Evolutionary conservation across 2,113 vertebrate genomes (phyloP).

Genomic region (Sminthopsis crassicaudata): DNA sequence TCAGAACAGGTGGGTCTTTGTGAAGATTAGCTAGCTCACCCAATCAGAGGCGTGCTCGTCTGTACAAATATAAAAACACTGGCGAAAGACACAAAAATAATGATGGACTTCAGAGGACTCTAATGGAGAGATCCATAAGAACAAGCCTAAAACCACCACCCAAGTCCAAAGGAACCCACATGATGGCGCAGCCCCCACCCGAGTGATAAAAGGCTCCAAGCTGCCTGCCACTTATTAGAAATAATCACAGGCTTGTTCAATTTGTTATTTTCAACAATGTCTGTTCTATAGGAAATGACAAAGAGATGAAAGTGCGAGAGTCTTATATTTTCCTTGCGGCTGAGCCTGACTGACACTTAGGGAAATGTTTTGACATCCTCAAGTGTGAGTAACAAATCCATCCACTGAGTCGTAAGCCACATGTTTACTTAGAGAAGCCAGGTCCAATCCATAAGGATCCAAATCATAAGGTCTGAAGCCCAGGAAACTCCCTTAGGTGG

Average conservation of each 20-base stretch:
- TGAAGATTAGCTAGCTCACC: constrained; percentile 52
- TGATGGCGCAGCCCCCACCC: neutral
- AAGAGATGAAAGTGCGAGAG: neutral
- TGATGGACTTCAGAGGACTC: rapidly evolving
- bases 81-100: constrained; percentile 44
- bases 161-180: neutral
- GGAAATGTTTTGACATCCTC: constrained; percentile 61
- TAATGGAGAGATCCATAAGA: neutral
- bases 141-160: neutral
- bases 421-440: constrained; percentile 72
- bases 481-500: constrained; percentile 60
- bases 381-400: constrained; percentile 59
- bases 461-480: constrained; percentile 64
- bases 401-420: constrained; percentile 58
- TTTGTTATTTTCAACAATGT: constrained; percentile 66
- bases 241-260: constrained; percentile 45
- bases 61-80: constrained; percentile 41
- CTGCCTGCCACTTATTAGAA: constrained; percentile 32
- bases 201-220: constrained; percentile 26
- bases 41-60: constrained; percentile 53
- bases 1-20: constrained; percentile 62
- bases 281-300: constrained; percentile 56
- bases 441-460: constrained; percentile 74
- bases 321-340: constrained; percentile 39
- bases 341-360: constrained; percentile 60